Evolutionary conservation across 2,888 invertebrate genomes (phyloP).

Genomic region (Elysia crispata): DNA sequence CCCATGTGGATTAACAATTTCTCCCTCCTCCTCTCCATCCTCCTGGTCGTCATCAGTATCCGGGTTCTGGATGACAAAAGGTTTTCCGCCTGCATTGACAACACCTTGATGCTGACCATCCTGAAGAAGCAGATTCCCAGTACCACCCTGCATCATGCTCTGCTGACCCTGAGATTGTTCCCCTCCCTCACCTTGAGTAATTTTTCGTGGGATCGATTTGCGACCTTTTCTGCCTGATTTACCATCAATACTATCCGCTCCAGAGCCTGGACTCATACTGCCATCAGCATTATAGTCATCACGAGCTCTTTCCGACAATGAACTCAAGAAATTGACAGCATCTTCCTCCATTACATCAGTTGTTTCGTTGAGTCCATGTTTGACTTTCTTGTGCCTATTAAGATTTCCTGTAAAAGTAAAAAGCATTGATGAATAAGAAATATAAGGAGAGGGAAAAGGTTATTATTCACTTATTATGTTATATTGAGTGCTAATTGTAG

Average conservation of each 20-base stretch:
- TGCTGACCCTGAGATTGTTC: constrained; percentile 18
- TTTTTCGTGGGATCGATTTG: constrained; percentile 47
- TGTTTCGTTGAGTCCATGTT: constrained; percentile 72
- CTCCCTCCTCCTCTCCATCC: constrained; percentile 29
- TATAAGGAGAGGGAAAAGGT: no score
- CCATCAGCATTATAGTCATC: constrained; percentile 50
- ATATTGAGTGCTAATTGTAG: no score
- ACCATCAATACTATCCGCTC: constrained; percentile 44
- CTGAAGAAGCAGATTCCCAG: neutral
- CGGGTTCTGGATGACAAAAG: constrained; percentile 48
- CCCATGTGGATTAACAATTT: constrained; percentile 21
- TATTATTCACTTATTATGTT: no score
- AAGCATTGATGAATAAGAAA: no score
- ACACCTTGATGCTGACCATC: constrained; percentile 10
- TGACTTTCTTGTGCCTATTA: constrained; percentile 75
- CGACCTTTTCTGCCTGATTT: constrained; percentile 43
- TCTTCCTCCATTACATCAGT: constrained; percentile 73
- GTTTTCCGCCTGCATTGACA: constrained; percentile 19
- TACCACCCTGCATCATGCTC: constrained; percentile 20
- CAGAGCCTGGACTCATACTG: constrained; percentile 41
- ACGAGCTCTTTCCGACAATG: constrained; percentile 62
- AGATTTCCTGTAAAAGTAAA: constrained; percentile 67
- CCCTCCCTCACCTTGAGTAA: constrained; percentile 41
- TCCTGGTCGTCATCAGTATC: constrained; percentile 51
- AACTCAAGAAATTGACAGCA: constrained; percentile 71